phyloP scores from a whole-genome alignment of 2,797 vertebrate species.

The Ceryle rudis region DNA sequence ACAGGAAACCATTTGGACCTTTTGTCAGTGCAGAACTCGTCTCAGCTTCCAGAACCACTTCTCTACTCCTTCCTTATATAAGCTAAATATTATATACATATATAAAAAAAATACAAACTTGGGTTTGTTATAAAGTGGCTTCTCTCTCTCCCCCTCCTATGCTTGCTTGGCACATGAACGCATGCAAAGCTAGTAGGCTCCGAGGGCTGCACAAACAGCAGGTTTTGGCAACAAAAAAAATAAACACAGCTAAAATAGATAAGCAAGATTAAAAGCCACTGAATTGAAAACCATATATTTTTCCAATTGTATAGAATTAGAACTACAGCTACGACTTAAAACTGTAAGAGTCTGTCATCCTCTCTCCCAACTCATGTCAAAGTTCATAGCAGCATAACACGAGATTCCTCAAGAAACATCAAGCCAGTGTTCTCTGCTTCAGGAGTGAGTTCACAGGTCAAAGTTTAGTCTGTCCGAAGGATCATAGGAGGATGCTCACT shows the following conservation, averaged over 20 bases:
- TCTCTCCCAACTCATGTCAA: slow-evolving; percentile 82
- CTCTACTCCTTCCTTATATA: slow-evolving; percentile 10
- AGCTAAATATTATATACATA: slow-evolving; percentile 39
- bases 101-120: slow-evolving; percentile 47
- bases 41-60: slow-evolving; percentile 41
- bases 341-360: slow-evolving; percentile 81
- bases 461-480: slow-evolving; percentile 91
- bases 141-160: slow-evolving; percentile 56
- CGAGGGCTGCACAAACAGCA: slow-evolving; percentile 76
- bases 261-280: slow-evolving; percentile 82
- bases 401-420: slow-evolving; percentile 80
- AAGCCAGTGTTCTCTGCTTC: slow-evolving; percentile 74
- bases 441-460: slow-evolving; percentile 66
- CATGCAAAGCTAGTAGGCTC: slow-evolving; percentile 92
- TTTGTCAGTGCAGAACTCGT: slow-evolving; percentile 54
- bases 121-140: slow-evolving; percentile 57
- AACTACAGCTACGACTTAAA: slow-evolving; percentile 80
- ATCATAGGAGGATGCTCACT: slow-evolving; percentile 97
- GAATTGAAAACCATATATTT: slow-evolving; percentile 74
- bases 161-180: slow-evolving; percentile 90
- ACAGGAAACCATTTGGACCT: slow-evolving; percentile 62
- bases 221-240: slow-evolving; percentile 81
- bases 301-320: slow-evolving; percentile 74
- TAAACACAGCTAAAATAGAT: slow-evolving; percentile 76
- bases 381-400: slow-evolving; percentile 90